phyloP scores from a whole-genome alignment of 1,140 invertebrate genomes.

The Rhagoletis pomonella region DNA sequence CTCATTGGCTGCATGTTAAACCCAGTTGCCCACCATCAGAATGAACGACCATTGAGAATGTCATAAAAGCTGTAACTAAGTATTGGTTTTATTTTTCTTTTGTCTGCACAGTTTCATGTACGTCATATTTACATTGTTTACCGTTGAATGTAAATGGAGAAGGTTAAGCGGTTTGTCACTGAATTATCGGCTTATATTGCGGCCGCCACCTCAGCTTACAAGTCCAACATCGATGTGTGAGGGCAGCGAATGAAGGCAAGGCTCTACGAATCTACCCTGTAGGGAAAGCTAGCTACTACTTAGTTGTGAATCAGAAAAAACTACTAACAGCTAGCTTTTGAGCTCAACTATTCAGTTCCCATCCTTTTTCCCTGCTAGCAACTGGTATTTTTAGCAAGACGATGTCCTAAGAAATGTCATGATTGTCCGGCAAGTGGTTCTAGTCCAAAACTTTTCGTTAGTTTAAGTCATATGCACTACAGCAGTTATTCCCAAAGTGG shows the following conservation, averaged over 20 bases:
- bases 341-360: too few relatives aligned
- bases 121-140: constrained; percentile 15
- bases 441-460: too few relatives aligned
- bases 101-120: background rate
- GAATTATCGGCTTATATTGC: constrained; percentile 54
- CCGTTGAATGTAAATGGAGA: constrained; percentile 50
- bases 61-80: background rate
- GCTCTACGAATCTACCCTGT: too few relatives aligned
- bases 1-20: background rate
- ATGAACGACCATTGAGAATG: background rate
- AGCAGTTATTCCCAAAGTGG: too few relatives aligned
- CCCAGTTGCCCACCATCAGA: background rate
- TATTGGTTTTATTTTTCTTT: constrained; percentile 8
- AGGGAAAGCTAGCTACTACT: too few relatives aligned
- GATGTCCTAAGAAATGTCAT: too few relatives aligned
- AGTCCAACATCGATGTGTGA: background rate
- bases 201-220: constrained; percentile 14
- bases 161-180: constrained; percentile 54
- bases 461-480: too few relatives aligned
- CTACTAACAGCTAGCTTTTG: too few relatives aligned
- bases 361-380: too few relatives aligned
- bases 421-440: too few relatives aligned
- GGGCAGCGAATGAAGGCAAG: background rate
- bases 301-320: too few relatives aligned
- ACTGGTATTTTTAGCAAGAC: too few relatives aligned